These are phyloP conservation scores for Phortica variegata DNA, from an alignment of 1,140 invertebrate species.

Conservation along the genomic window DNA sequence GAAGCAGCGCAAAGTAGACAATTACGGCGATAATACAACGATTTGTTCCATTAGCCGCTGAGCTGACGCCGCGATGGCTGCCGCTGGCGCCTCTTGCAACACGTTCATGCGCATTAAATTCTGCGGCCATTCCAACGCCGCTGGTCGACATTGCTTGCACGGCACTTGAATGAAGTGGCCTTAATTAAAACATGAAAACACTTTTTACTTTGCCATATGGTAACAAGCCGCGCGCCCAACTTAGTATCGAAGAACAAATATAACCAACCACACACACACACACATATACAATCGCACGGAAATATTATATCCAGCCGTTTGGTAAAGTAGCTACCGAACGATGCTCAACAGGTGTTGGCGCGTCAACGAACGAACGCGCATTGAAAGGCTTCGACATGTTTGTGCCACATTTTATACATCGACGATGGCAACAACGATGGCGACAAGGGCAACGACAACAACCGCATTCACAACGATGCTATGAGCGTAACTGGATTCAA, in stretches of 20 bases:
- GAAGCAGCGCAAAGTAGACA: constrained; percentile 68
- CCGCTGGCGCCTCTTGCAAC: constrained; percentile 8
- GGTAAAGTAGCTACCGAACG: no score
- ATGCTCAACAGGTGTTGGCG: constrained; percentile 44
- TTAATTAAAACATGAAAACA: constrained; percentile 1
- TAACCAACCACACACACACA: constrained; percentile 4
- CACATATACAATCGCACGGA: not conserved
- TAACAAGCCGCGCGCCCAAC: constrained; percentile 32
- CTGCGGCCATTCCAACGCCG: no score
- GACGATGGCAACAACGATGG: constrained; percentile 1
- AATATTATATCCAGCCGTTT: not conserved
- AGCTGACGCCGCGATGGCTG: constrained; percentile 18
- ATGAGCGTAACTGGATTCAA: constrained; percentile 19
- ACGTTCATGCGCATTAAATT: constrained; percentile 14
- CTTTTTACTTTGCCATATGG: constrained; percentile 39
- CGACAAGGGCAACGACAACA: constrained; percentile 13
- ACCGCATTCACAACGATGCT: no score
- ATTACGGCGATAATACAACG: constrained; percentile 59
- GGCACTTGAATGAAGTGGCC: constrained; percentile 6
- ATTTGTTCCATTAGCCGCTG: constrained; percentile 29
- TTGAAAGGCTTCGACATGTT: constrained; percentile 44
- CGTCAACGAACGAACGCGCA: constrained; percentile 37
- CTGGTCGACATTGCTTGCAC: constrained; percentile 23
- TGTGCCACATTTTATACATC: constrained; percentile 29
- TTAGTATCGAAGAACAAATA: constrained; percentile 27